Conservation (phyloP, 2,113 vertebrate species). For the Platichthys flesus region DNA sequence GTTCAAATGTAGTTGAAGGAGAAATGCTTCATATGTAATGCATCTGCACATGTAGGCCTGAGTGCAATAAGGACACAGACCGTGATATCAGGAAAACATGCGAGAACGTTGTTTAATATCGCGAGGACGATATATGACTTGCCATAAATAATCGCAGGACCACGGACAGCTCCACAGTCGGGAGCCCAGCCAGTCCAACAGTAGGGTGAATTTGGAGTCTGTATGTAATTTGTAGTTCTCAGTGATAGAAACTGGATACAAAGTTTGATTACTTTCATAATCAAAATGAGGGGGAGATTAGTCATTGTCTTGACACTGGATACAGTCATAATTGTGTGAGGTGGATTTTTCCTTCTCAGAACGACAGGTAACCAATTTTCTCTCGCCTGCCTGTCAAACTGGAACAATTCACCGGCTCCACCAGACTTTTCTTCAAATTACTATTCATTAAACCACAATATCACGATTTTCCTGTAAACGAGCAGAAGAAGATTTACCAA, state of each 20-base stretch:
- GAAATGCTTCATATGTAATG: too few species aligned
- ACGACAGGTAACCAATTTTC: constrained; percentile 3
- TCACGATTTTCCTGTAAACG: neutral
- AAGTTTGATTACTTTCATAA: neutral
- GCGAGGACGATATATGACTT: too few species aligned
- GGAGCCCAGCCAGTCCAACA: too few species aligned
- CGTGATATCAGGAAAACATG: too few species aligned
- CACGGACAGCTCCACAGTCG: too few species aligned
- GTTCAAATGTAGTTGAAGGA: too few species aligned
- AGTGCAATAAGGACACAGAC: too few species aligned
- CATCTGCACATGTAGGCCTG: too few species aligned
- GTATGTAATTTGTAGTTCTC: too few species aligned
- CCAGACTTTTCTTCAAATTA: neutral
- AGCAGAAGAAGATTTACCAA: constrained; percentile 22
- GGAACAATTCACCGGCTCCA: neutral
- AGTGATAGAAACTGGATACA: neutral
- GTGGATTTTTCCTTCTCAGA: constrained; percentile 45
- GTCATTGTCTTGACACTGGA: neutral
- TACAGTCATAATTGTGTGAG: neutral
- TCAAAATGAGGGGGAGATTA: neutral
- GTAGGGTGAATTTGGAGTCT: too few species aligned
- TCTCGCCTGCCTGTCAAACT: neutral
- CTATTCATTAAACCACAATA: neutral
- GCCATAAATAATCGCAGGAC: too few species aligned
- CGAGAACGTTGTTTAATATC: too few species aligned